Evolutionary conservation across 2,888 invertebrate genomes (phyloP).

Genomic region (Steinernema hermaphroditum): DNA sequence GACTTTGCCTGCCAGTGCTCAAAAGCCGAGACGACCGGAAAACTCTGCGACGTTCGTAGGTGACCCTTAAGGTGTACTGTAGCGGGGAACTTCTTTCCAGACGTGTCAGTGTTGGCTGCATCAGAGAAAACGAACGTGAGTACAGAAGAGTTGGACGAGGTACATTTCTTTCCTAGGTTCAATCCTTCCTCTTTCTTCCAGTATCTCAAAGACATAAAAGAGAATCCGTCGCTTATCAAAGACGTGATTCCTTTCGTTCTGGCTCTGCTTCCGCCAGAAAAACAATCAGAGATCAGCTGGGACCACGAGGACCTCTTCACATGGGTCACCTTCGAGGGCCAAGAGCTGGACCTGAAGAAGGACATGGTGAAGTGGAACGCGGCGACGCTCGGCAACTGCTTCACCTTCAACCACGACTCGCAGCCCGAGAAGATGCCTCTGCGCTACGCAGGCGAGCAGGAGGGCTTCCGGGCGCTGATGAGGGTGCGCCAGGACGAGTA

Average conservation of each 20-base stretch:
- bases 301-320: conserved; percentile 45
- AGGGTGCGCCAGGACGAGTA: conserved; percentile 47
- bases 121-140: no score
- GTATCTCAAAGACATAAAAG: no score
- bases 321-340: conserved; percentile 50
- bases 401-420: conserved; percentile 27
- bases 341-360: conserved; percentile 37
- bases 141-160: not conserved
- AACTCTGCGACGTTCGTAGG: conserved; percentile 20
- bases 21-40: conserved; percentile 39
- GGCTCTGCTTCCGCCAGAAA: not conserved
- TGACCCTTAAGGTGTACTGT: not conserved
- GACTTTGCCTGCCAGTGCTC: conserved; percentile 44
- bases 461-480: conserved; percentile 44
- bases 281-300: conserved; percentile 44
- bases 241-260: not conserved
- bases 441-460: not conserved
- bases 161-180: not conserved
- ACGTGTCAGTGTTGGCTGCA: not conserved
- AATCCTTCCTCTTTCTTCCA: not conserved
- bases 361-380: conserved; percentile 49
- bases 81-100: not conserved
- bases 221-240: no score
- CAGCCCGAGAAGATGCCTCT: not conserved
- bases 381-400: not conserved